Conservation (phyloP, 2,113 vertebrate species). For the Sorex araneus region DNA sequence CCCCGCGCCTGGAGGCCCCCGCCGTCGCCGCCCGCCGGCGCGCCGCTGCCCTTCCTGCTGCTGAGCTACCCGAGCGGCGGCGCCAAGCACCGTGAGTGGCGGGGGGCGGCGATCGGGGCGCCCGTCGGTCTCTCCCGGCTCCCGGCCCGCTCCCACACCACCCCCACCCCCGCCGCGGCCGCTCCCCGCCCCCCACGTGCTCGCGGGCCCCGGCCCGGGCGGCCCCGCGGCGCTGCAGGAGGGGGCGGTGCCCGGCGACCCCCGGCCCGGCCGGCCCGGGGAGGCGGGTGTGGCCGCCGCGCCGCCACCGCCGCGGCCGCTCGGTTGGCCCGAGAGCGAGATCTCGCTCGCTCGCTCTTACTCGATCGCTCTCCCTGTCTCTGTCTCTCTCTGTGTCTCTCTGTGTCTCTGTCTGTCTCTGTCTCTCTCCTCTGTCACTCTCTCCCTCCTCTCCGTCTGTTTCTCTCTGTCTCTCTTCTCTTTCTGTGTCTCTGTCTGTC, state of each 20-base stretch:
- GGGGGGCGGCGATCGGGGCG: background rate
- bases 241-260: constrained; percentile 40
- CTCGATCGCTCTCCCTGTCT: too few species aligned
- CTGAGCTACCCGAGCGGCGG: constrained; percentile 83
- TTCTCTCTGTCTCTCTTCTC: too few species aligned
- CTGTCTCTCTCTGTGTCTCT: too few species aligned
- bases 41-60: constrained; percentile 85
- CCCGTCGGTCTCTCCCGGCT: background rate
- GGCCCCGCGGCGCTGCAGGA: background rate
- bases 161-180: background rate
- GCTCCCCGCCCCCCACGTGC: constrained; percentile 48
- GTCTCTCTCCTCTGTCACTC: too few species aligned
- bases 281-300: constrained; percentile 77
- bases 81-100: constrained; percentile 85
- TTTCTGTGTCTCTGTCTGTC: too few species aligned
- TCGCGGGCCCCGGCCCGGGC: background rate
- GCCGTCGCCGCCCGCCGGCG: constrained; percentile 76
- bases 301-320: background rate
- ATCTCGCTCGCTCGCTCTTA: too few species aligned
- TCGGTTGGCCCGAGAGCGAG: too few species aligned
- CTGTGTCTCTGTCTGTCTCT: too few species aligned
- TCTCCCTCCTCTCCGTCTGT: too few species aligned
- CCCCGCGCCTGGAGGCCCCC: constrained; percentile 85
- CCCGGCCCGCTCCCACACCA: constrained; percentile 25
- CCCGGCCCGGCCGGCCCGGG: too few species aligned